Conservation (phyloP, 2,797 vertebrate species). For the Sphaeramia orbicularis region DNA sequence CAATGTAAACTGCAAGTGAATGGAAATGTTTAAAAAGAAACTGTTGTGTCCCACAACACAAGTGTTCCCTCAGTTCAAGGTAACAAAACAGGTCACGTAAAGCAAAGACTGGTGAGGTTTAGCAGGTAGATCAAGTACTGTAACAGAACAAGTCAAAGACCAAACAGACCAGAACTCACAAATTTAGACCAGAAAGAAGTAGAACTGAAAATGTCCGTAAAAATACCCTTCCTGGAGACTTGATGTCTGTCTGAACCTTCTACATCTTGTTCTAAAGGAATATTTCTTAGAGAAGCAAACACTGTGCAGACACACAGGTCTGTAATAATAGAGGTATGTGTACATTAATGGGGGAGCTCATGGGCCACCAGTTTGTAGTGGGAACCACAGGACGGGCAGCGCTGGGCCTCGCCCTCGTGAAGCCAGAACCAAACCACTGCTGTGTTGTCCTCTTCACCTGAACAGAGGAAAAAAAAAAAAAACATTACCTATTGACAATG, state of each 20-base stretch:
- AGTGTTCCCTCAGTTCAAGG: slow-evolving; percentile 38
- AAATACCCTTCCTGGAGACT: not conserved
- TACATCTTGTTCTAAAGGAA: slow-evolving; percentile 23
- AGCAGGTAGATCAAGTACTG: slow-evolving; percentile 41
- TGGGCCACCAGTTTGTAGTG: slow-evolving; percentile 91
- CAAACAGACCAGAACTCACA: not conserved
- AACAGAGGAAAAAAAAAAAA: slow-evolving; percentile 14
- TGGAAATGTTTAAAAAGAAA: slow-evolving; percentile 60
- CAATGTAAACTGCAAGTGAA: slow-evolving; percentile 67
- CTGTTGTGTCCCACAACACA: slow-evolving; percentile 62
- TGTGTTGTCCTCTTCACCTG: slow-evolving; percentile 94
- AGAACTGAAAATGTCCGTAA: not conserved
- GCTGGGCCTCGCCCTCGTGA: slow-evolving; percentile 90
- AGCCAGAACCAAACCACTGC: slow-evolving; percentile 92
- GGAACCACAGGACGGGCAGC: slow-evolving; percentile 91
- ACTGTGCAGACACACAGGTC: not conserved
- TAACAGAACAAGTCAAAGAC: slow-evolving; percentile 12
- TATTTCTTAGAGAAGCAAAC: slow-evolving; percentile 22
- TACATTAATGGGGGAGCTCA: slow-evolving; percentile 83
- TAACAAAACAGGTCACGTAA: slow-evolving; percentile 30
- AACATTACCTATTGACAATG: no score
- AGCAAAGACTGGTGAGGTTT: slow-evolving; percentile 59
- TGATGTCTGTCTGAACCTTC: not conserved
- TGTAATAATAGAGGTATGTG: not conserved
- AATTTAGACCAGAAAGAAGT: slow-evolving; percentile 25